Percentiles rank a stretch among this genome's conserved stretches.
These are phyloP conservation scores for Hylyphantes graminicola DNA, from an alignment of 1,140 invertebrate genomes.

Conservation along the genomic window DNA sequence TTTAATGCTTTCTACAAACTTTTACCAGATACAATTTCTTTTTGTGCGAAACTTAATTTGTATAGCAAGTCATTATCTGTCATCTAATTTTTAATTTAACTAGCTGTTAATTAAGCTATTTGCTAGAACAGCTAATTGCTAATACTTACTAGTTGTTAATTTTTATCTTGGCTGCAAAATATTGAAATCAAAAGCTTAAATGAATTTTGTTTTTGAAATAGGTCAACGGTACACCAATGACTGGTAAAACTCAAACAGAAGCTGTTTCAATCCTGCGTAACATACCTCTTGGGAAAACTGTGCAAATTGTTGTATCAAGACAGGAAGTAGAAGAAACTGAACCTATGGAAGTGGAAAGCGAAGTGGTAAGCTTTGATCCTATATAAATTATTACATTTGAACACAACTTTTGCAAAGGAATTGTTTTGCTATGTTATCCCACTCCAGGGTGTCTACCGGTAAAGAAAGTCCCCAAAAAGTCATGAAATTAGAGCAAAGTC, in stretches of 20 bases:
- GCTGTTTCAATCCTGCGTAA: conserved; percentile 87
- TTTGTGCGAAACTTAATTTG: background rate
- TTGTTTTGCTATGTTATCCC: no score
- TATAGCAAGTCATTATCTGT: no score
- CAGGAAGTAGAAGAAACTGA: conserved; percentile 73
- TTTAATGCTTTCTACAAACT: no score
- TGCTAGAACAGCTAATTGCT: no score
- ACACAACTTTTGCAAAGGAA: no score
- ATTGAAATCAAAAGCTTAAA: no score
- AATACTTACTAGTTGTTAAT: no score
- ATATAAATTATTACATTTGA: no score
- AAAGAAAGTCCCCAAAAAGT: no score
- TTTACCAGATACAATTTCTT: background rate
- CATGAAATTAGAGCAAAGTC: no score
- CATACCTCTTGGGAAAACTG: conserved; percentile 82
- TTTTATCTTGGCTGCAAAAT: no score
- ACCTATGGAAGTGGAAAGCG: conserved; percentile 22
- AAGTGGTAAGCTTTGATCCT: conserved; percentile 8
- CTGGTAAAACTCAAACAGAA: conserved; percentile 91
- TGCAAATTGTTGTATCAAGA: conserved; percentile 88
- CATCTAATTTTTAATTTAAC: background rate
- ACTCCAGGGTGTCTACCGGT: no score
- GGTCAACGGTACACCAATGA: conserved; percentile 88
- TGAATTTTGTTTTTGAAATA: background rate
- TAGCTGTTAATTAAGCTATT: background rate